Conservation (phyloP, 2,888 invertebrate genomes). For the Dolomedes plantarius region DNA sequence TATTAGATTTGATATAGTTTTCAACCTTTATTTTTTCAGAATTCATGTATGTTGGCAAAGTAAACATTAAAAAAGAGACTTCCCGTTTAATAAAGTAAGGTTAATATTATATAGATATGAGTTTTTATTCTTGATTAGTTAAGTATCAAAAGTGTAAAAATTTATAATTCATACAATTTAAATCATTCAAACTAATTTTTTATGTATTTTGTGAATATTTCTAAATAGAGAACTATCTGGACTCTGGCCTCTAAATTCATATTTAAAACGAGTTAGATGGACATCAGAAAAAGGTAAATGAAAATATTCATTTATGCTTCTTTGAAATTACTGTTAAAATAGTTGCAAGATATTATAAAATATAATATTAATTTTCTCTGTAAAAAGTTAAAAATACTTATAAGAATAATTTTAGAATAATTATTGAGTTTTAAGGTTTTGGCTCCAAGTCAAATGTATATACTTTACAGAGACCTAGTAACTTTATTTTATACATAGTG, state of each 20-base stretch:
- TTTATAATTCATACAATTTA: not conserved
- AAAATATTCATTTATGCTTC: not conserved
- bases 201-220: not conserved
- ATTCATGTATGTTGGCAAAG: slow-evolving; percentile 53
- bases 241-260: slow-evolving; percentile 33
- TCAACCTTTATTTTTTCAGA: slow-evolving; percentile 25
- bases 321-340: not conserved
- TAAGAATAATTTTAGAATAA: too few species aligned
- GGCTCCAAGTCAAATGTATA: too few species aligned
- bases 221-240: slow-evolving; percentile 33
- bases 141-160: too few species aligned
- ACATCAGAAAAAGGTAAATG: slow-evolving; percentile 37
- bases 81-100: slow-evolving; percentile 62
- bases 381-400: too few species aligned
- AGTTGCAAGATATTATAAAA: not conserved
- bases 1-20: not conserved
- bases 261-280: slow-evolving; percentile 56
- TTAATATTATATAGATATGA: not conserved
- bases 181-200: not conserved
- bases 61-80: slow-evolving; percentile 58
- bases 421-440: too few species aligned
- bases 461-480: too few species aligned
- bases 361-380: too few species aligned
- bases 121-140: not conserved
- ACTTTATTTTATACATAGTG: too few species aligned